Conservation (phyloP, 2,797 vertebrate genomes). For the Malacoctenus gilli region DNA sequence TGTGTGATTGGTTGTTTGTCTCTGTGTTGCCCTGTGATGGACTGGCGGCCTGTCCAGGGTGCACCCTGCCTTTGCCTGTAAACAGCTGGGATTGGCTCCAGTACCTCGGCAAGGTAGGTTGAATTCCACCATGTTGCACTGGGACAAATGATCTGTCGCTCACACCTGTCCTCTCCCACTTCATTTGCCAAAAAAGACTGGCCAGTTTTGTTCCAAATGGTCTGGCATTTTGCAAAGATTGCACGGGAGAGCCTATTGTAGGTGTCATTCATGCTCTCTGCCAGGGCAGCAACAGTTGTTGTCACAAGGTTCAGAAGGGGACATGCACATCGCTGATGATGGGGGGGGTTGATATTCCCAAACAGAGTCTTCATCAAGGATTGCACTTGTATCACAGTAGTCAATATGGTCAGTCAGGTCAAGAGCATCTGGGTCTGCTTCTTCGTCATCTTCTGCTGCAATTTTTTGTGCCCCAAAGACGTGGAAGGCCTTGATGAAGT, state of each 20-base stretch:
- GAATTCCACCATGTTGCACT: slow-evolving; percentile 1
- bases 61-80: no score
- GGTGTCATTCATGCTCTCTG: slow-evolving; percentile 1
- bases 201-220: not conserved
- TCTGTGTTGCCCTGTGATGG: no score
- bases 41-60: no score
- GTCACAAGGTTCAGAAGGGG: not conserved
- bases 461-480: no score
- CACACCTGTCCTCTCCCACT: not conserved
- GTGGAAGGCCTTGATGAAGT: no score
- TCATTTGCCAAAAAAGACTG: slow-evolving; percentile 1
- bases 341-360: not conserved
- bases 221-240: slow-evolving; percentile 3
- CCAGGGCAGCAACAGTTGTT: slow-evolving; percentile 1
- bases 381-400: not conserved
- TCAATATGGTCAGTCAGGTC: slow-evolving; percentile 2
- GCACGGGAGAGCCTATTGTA: not conserved
- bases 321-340: slow-evolving; percentile 5
- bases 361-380: slow-evolving; percentile 1
- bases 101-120: no score
- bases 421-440: not conserved
- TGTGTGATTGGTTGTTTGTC: no score
- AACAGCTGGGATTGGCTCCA: no score
- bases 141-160: not conserved
- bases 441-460: no score